phyloP scores from a whole-genome alignment of 35 echinoderm and acorn worm species.

The Diadema setosum region DNA sequence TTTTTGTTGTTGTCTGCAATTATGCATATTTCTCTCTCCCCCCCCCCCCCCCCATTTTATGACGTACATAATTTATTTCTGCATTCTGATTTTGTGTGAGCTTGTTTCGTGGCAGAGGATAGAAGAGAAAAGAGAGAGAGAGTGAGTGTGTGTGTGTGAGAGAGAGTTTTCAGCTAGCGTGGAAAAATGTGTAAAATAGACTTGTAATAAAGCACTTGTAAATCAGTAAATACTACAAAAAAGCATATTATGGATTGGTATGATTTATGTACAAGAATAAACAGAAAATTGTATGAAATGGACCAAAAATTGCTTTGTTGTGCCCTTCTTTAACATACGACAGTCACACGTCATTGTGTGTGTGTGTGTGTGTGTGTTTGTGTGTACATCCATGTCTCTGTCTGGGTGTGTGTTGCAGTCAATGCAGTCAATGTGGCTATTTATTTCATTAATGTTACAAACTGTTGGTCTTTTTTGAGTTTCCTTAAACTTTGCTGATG shows the following conservation, averaged over 20 bases:
- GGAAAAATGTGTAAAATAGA: background rate
- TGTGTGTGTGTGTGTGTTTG: too few relatives aligned
- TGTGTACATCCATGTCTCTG: too few relatives aligned
- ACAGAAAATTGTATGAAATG: background rate
- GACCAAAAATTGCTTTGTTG: background rate
- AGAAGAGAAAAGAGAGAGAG: background rate
- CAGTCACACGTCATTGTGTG: background rate
- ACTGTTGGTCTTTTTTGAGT: too few relatives aligned
- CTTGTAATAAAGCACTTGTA: conserved; percentile 11
- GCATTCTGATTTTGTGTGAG: background rate
- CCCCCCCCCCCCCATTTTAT: background rate
- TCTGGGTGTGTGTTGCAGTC: too few relatives aligned
- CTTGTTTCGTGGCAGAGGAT: background rate
- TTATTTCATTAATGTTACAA: too few relatives aligned
- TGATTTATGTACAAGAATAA: conserved; percentile 30
- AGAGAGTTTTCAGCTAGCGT: background rate
- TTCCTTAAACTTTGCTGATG: too few relatives aligned
- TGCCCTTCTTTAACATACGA: background rate
- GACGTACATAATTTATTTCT: background rate
- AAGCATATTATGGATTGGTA: conserved; percentile 33
- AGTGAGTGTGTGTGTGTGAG: too few relatives aligned
- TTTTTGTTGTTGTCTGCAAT: too few relatives aligned
- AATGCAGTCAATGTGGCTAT: too few relatives aligned
- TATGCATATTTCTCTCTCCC: conserved; percentile 29
- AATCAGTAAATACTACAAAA: background rate